A percentile compares a stretch with the other conserved stretches of the same genome.
Evolutionary conservation across 2,113 vertebrate species (phyloP).

Genomic region (Hydrochoerus hydrochaeris): DNA sequence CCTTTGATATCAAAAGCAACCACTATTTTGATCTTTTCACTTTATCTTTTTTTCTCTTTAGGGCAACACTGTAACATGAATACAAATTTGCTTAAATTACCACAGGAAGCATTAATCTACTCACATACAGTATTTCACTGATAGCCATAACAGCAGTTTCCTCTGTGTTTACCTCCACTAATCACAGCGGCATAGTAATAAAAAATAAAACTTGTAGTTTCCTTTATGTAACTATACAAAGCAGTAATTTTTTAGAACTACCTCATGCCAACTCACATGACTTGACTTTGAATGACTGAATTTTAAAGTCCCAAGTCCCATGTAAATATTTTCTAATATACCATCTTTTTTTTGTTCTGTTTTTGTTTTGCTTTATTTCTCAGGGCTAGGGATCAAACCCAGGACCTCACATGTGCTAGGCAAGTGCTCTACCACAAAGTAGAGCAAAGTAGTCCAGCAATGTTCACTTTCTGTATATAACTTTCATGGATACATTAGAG

Average conservation of each 20-base stretch:
- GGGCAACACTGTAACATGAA: neutral
- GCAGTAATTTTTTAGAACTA: conserved; percentile 5
- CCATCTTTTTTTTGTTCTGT: neutral
- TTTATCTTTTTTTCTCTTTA: neutral
- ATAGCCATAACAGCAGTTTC: neutral
- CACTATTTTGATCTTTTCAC: neutral
- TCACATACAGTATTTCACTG: neutral
- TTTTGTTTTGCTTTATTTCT: neutral
- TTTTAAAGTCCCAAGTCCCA: neutral
- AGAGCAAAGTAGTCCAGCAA: neutral
- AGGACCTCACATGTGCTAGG: neutral
- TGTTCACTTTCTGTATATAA: neutral
- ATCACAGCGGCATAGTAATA: neutral
- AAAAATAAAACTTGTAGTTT: conserved; percentile 38
- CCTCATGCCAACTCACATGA: neutral
- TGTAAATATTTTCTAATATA: conserved; percentile 8
- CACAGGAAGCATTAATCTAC: neutral
- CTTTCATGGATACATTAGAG: neutral
- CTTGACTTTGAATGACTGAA: neutral
- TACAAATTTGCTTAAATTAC: conserved; percentile 31
- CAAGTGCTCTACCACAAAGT: neutral
- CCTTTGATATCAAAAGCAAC: neutral
- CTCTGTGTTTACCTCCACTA: neutral
- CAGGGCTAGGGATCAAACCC: neutral
- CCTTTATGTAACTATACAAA: conserved; percentile 2